Evolutionary conservation across 1,140 invertebrate genomes (phyloP).

Genomic region (Bombus difficillimus): DNA sequence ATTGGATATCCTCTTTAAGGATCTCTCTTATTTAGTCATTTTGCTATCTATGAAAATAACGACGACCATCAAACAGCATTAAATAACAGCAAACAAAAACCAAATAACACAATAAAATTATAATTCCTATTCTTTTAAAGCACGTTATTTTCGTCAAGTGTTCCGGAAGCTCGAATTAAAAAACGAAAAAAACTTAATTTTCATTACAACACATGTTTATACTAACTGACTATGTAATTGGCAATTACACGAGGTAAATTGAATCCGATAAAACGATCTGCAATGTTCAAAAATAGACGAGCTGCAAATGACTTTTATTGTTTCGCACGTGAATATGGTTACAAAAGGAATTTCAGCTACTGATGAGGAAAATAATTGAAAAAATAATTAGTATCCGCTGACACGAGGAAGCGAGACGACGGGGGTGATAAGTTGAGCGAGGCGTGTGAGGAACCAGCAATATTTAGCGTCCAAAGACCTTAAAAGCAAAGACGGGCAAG

Average conservation of each 20-base stretch:
- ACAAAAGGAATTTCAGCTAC: background rate
- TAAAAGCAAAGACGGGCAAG: slow-evolving; percentile 2
- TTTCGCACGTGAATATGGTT: background rate
- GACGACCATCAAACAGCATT: too few relatives aligned
- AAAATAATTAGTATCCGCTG: background rate
- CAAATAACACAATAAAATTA: too few relatives aligned
- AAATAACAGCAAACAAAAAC: too few relatives aligned
- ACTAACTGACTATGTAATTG: background rate
- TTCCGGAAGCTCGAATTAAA: background rate
- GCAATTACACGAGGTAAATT: background rate
- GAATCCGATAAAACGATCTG: background rate
- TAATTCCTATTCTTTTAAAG: too few relatives aligned
- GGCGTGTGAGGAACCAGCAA: background rate
- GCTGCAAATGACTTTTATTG: background rate
- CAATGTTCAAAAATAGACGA: background rate
- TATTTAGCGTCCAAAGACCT: slow-evolving; percentile 12
- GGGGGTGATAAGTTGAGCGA: background rate
- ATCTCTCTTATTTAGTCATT: too few relatives aligned
- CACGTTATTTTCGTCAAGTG: background rate
- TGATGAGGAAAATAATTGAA: background rate
- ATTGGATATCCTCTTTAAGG: too few relatives aligned
- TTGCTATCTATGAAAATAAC: too few relatives aligned
- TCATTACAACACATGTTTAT: background rate
- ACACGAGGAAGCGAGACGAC: background rate
- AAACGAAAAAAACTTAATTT: background rate